A percentile compares a stretch with the other conserved stretches of the same genome.
Conservation (phyloP, 2,888 invertebrate genomes). For the Chloromyia formosa region DNA sequence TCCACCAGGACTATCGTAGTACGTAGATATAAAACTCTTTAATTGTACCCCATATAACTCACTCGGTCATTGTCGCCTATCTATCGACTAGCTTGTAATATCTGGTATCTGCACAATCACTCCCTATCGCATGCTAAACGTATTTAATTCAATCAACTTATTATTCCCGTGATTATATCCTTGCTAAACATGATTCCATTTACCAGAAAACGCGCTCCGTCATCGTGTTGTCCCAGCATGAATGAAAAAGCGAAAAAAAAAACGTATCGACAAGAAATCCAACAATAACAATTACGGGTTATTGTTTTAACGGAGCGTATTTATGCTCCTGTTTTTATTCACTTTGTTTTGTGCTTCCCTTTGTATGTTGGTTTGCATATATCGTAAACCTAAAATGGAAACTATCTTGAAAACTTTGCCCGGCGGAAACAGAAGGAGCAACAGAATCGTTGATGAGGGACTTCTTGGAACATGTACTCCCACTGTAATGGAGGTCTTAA, state of each 20-base stretch:
- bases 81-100: no score
- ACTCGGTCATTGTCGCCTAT: no score
- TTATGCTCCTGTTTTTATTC: no score
- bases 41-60: no score
- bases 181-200: neutral
- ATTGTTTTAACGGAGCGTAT: no score
- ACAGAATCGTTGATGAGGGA: neutral
- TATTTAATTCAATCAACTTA: constrained; percentile 25
- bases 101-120: neutral
- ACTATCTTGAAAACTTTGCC: neutral
- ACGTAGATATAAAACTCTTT: no score
- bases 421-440: no score
- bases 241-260: no score
- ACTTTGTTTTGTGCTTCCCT: no score
- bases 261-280: neutral
- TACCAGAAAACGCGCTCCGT: neutral
- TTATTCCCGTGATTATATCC: constrained; percentile 13
- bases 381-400: neutral
- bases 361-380: no score
- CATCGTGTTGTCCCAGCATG: neutral
- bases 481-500: neutral
- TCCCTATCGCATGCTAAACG: neutral
- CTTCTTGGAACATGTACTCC: neutral
- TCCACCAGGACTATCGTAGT: no score
- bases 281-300: neutral